phyloP scores from a whole-genome alignment of 2,888 invertebrate genomes.

The Temnothorax unifasciatus region DNA sequence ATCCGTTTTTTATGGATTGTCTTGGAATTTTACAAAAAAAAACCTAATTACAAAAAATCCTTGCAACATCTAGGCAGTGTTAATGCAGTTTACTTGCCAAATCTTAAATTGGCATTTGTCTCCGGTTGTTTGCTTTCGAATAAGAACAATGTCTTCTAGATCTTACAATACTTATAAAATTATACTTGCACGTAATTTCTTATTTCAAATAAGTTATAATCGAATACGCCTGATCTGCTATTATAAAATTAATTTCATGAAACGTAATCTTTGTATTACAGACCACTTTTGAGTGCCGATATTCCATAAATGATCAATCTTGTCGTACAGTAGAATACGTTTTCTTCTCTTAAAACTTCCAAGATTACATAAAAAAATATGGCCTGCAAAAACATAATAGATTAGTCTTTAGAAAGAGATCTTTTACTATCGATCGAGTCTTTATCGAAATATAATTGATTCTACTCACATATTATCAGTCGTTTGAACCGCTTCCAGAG shows the following conservation, averaged over 20 bases:
- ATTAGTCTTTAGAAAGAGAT: neutral
- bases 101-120: neutral
- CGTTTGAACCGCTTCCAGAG: constrained; percentile 85
- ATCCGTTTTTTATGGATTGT: no score
- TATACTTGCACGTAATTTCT: neutral
- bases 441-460: constrained; percentile 53
- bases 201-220: neutral
- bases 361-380: constrained; percentile 81
- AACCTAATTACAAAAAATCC: no score
- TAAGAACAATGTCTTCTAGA: neutral
- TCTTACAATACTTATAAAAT: constrained; percentile 3
- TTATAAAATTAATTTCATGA: neutral
- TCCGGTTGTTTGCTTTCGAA: neutral
- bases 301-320: constrained; percentile 24
- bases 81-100: constrained; percentile 19
- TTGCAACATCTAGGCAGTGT: constrained; percentile 35
- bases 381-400: constrained; percentile 73
- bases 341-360: neutral
- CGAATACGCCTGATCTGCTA: neutral
- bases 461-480: constrained; percentile 86
- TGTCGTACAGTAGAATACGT: neutral
- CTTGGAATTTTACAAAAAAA: no score
- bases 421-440: neutral
- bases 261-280: constrained; percentile 19
- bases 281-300: constrained; percentile 13